Evolutionary conservation across 2,888 invertebrate genomes (phyloP), one percentile per base, ranked within the genome.

Genomic region (Drosophila prolongata): DNA sequence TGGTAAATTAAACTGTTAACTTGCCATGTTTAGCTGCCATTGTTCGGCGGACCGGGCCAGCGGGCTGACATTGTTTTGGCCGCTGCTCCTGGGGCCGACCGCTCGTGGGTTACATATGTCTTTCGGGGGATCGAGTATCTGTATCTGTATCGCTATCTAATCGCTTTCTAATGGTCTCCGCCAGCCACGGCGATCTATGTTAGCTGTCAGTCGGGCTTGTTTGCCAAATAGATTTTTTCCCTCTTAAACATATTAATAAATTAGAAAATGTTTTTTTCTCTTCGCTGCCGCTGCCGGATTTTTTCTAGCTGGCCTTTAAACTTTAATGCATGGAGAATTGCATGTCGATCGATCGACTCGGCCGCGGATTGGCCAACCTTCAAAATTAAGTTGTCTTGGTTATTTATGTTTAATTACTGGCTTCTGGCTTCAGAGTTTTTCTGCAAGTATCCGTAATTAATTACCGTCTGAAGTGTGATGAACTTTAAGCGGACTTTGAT

Each of bases 21-120:
- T 89, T 89, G 85, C 89, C 84, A 89, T 89, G 90, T 89, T 89
- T 80, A 90, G 89, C 84, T 87, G 90, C 84, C 90, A 90, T 89
- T 89, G 81, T 87, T 87, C 71, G 71, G 49, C 60, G 54, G 68
- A 81, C 64, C 38, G 43, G 44, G 49, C 58, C 60, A 58, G 37
- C 67, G 54, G 62, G 46, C 59, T 58, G 70, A 71, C 78, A 79
- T 79, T 85, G 76, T 81, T 73, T 79, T 54, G 70, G 58, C 62
- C 72, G 50, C 44, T 19, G 65, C 49, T 49, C 49, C 49, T 49
- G 35, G 49, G 49, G 11, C 69, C 47, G 47, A 49, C 69, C 71
- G 81, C 82, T 80, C 79, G 80, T 78, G 84, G 87, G 70, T 67
- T 76, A 85, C 85, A 89, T 77, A 80, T 87, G 79, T 78, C 67